These are phyloP conservation scores for Aphelocoma coerulescens DNA, from an alignment of 2,113 vertebrate genomes.

Conservation along the genomic window DNA sequence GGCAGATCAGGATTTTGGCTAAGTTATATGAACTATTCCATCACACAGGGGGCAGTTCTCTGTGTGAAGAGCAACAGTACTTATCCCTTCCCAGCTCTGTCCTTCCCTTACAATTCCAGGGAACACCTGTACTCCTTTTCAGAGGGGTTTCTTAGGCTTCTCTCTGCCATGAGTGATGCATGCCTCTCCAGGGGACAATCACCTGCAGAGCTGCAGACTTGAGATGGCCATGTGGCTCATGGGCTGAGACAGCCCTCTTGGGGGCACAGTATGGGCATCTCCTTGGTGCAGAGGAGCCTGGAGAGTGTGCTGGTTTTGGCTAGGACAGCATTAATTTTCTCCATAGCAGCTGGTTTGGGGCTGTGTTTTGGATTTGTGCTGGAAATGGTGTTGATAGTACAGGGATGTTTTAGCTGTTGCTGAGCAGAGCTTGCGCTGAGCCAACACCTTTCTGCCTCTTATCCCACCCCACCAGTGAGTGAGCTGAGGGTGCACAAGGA, in stretches of 20 bases:
- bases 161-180: not conserved
- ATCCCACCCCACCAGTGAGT: not conserved
- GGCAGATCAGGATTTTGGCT: not conserved
- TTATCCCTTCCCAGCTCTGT: not conserved
- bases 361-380: not conserved
- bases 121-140: not conserved
- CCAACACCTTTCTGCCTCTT: not conserved
- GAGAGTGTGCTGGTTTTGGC: not conserved
- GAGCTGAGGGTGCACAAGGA: not conserved
- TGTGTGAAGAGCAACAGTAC: not conserved
- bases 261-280: not conserved
- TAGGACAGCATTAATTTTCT: not conserved
- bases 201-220: not conserved
- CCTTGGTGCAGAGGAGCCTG: not conserved
- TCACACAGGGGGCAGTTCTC: accelerated
- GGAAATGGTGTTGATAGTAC: not conserved
- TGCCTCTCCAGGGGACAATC: not conserved
- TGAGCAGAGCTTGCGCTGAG: not conserved
- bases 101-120: not conserved
- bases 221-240: accelerated
- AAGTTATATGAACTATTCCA: not conserved
- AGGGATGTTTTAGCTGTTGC: not conserved
- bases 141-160: not conserved
- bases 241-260: not conserved
- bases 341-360: not conserved